Conservation (phyloP, 2,888 invertebrate species). For the Synanthedon tipuliformis region DNA sequence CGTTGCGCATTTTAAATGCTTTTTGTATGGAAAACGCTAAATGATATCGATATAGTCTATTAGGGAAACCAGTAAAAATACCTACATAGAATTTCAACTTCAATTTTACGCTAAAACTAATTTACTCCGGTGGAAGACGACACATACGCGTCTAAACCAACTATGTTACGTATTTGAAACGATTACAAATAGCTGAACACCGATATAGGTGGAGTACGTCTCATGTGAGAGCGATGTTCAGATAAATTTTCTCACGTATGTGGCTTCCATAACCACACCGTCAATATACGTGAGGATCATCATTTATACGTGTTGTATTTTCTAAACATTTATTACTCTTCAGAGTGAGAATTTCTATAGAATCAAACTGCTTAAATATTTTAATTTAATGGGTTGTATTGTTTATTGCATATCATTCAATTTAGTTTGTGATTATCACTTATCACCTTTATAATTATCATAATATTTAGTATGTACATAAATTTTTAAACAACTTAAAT, state of each 20-base stretch:
- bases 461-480: background rate
- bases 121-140: constrained; percentile 13
- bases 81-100: too few relatives aligned
- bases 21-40: too few relatives aligned
- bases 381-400: too few relatives aligned
- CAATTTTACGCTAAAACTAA: too few relatives aligned
- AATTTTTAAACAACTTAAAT: too few relatives aligned
- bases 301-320: constrained; percentile 32
- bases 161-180: constrained; percentile 13
- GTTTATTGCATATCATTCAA: too few relatives aligned
- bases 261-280: constrained; percentile 36
- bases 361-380: too few relatives aligned
- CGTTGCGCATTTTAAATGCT: too few relatives aligned
- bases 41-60: too few relatives aligned
- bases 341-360: too few relatives aligned
- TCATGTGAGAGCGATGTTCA: constrained; percentile 17
- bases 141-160: constrained; percentile 19
- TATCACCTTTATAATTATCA: background rate
- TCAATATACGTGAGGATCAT: constrained; percentile 42
- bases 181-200: constrained; percentile 17
- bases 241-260: constrained; percentile 61
- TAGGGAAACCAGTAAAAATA: too few relatives aligned
- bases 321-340: constrained; percentile 1
- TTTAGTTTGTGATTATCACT: background rate
- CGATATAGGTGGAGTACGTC: constrained; percentile 4